Evolutionary conservation across 2,888 invertebrate genomes (phyloP).

Genomic region (Byasa hedistus): DNA sequence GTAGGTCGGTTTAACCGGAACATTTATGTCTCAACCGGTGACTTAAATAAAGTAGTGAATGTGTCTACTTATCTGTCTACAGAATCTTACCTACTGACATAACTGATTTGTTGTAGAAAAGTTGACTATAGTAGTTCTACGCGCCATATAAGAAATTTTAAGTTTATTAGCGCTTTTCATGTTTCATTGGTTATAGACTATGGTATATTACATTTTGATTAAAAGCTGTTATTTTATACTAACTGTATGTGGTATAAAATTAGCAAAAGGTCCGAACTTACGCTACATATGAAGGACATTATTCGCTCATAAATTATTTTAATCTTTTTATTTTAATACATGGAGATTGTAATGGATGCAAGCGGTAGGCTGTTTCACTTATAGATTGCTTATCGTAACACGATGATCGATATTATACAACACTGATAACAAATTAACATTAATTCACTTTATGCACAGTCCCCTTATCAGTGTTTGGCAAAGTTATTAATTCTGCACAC

Average conservation of each 20-base stretch:
- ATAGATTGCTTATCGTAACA: slow-evolving; percentile 27
- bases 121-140: too few species aligned
- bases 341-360: slow-evolving; percentile 11
- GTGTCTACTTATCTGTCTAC: too few species aligned
- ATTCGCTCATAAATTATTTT: neutral
- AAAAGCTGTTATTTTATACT: neutral
- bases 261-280: neutral
- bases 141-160: neutral
- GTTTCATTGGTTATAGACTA: neutral
- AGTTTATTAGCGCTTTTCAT: neutral
- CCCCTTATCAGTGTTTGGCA: slow-evolving; percentile 26
- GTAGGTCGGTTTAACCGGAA: too few species aligned
- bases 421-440: slow-evolving; percentile 26
- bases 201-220: neutral
- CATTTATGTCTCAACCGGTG: too few species aligned
- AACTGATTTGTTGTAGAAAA: too few species aligned
- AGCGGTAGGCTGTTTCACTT: slow-evolving; percentile 24
- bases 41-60: too few species aligned
- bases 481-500: slow-evolving; percentile 26
- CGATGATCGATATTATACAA: slow-evolving; percentile 30
- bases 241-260: neutral
- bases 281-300: neutral
- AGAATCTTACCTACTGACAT: too few species aligned
- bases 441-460: slow-evolving; percentile 23
- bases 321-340: neutral